phyloP scores from a whole-genome alignment of 64 coral and sea anemone genomes.

The Montipora cactus region DNA sequence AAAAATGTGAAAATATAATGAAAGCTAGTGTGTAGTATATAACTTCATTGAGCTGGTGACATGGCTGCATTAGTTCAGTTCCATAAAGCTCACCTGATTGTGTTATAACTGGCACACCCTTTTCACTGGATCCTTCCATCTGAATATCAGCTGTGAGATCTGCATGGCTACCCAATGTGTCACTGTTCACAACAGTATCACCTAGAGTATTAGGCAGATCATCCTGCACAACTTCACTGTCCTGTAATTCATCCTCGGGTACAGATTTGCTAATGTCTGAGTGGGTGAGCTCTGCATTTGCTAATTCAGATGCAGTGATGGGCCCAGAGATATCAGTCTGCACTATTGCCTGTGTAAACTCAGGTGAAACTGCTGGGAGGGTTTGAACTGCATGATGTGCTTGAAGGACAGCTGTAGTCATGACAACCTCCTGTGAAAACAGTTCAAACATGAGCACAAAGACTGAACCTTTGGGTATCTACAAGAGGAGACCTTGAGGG shows the following conservation, averaged over 20 bases:
- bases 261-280: background rate
- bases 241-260: background rate
- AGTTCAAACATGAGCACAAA: background rate
- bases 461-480: background rate
- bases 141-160: conserved; percentile 17
- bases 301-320: conserved; percentile 55
- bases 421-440: conserved; percentile 77
- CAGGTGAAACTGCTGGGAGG: conserved; percentile 78
- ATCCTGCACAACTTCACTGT: background rate
- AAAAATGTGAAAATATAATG: background rate
- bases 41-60: background rate
- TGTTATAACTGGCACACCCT: background rate
- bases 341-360: conserved; percentile 90
- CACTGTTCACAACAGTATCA: background rate
- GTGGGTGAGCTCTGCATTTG: background rate
- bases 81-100: background rate
- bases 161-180: background rate
- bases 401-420: conserved; percentile 79
- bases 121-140: background rate
- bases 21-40: background rate
- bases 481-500: background rate
- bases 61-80: background rate
- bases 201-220: background rate
- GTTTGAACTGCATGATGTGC: conserved; percentile 81
- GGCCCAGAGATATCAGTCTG: conserved; percentile 95